Evolutionary conservation across 1,140 invertebrate genomes (phyloP), one percentile per base, ranked within the genome.

Genomic region (Drosophila orosa): DNA sequence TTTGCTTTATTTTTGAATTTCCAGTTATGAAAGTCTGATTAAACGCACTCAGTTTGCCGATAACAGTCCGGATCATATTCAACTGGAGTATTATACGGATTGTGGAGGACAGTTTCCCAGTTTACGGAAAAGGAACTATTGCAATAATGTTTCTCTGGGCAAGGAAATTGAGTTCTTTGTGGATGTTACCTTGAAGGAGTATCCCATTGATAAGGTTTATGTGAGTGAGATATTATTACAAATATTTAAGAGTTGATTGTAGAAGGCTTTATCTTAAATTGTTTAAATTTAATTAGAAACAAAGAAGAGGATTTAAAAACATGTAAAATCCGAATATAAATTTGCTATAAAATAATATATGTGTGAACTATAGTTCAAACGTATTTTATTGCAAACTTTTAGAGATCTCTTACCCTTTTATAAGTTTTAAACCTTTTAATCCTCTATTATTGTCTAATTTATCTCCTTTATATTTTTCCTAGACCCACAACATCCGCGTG

Each of bases 31-130:
- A 87, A 93, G 93, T 52, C 93, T 94, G 35, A 92, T 94, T 1
- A 93, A 93, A 48, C 92, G 93, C 25, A 93, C 94, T 3, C 92
- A 93, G 66, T 94, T 95, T 58, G 90, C 92, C 35, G 93, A 94
- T 47, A 93, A 94, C 54, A 92, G 93, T 39, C 84, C 86, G 29
- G 81, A 85, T 1, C 92, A 93, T 19, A 86, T 95, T 29, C 92
- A 93, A 69, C 76, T 95, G 52, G 91, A 92, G 55, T 95, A 94
- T 69, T 94, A 92, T 48, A 94, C 93, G 2, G 92, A 94, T 48
- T 95, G 94, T 76, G 93, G 93, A 39, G 91, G 92, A 9, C 90
- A 92, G 15, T 74, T 78, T 54, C 74, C 78, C 2, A 59, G 33
- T 4, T 50, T 91, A 91, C 74, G 84, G 81, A 42, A 92, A 92